Evolutionary conservation across 2,113 vertebrate species (phyloP).

Genomic region (Neoarius graeffei): DNA sequence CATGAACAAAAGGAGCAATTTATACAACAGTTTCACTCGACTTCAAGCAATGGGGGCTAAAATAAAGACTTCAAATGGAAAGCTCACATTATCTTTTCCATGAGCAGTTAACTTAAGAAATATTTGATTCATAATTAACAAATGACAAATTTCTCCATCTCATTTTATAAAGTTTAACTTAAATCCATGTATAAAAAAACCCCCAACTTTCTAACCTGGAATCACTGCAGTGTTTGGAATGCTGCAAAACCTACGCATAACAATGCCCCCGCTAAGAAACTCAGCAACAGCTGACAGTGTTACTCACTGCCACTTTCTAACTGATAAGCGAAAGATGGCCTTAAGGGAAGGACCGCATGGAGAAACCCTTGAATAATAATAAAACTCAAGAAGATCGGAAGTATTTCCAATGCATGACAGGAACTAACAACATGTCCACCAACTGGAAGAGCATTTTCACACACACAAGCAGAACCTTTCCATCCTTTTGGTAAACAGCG

Average conservation of each 20-base stretch:
- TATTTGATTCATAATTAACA: neutral
- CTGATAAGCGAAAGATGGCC: neutral
- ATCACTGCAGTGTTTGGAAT: neutral
- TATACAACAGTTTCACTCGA: neutral
- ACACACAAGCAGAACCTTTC: neutral
- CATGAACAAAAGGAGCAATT: neutral
- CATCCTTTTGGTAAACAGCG: neutral
- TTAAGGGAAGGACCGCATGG: slow-evolving; percentile 5
- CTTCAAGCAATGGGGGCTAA: neutral
- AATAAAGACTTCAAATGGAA: neutral
- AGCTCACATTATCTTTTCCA: neutral
- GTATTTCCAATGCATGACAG: neutral
- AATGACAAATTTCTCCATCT: neutral
- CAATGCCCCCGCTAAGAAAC: neutral
- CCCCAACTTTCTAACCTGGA: slow-evolving; percentile 9
- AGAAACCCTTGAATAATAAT: neutral
- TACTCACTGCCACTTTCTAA: slow-evolving; percentile 30
- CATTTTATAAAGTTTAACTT: neutral
- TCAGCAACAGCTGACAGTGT: slow-evolving; percentile 28
- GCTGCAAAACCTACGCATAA: slow-evolving; percentile 1
- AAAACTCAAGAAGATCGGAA: neutral
- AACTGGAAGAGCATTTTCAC: neutral
- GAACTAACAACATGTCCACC: neutral
- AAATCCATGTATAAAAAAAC: neutral
- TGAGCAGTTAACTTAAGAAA: no score